phyloP scores from a whole-genome alignment of 2,888 invertebrate genomes.

The Agrochola macilenta region DNA sequence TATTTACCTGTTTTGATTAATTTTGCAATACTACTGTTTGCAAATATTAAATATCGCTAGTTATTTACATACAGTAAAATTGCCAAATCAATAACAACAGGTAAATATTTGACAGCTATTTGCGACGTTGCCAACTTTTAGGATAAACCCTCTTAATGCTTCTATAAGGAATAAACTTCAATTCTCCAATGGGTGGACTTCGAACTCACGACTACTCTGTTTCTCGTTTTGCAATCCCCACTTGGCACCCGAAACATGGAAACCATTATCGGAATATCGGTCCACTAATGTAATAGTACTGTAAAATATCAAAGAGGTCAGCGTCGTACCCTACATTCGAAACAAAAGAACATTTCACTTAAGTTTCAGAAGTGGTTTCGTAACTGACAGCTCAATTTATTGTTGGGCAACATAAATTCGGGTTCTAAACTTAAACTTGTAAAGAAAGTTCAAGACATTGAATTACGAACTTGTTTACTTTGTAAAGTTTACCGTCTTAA shows the following conservation, averaged over 20 bases:
- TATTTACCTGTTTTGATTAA: no score
- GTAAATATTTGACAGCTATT: no score
- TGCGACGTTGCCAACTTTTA: no score
- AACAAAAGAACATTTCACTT: slow-evolving; percentile 46
- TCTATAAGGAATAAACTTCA: neutral
- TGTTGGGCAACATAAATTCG: slow-evolving; percentile 28
- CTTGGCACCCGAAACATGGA: slow-evolving; percentile 42
- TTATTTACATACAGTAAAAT: no score
- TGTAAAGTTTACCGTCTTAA: neutral
- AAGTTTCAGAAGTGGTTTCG: slow-evolving; percentile 40
- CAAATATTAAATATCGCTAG: no score
- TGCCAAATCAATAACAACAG: no score
- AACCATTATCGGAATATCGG: slow-evolving; percentile 44
- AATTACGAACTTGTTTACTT: slow-evolving; percentile 42
- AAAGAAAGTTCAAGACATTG: slow-evolving; percentile 16
- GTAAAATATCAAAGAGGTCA: slow-evolving; percentile 48
- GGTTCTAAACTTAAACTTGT: slow-evolving; percentile 34
- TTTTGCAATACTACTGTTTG: no score
- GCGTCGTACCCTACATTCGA: slow-evolving; percentile 27
- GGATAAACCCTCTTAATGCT: neutral
- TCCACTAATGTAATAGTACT: slow-evolving; percentile 43
- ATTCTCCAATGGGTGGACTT: slow-evolving; percentile 5
- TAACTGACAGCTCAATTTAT: slow-evolving; percentile 40
- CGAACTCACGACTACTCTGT: neutral
- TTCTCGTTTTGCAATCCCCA: slow-evolving; percentile 16